Conservation (phyloP, 2,888 invertebrate genomes). For the Nebria brevicollis region DNA sequence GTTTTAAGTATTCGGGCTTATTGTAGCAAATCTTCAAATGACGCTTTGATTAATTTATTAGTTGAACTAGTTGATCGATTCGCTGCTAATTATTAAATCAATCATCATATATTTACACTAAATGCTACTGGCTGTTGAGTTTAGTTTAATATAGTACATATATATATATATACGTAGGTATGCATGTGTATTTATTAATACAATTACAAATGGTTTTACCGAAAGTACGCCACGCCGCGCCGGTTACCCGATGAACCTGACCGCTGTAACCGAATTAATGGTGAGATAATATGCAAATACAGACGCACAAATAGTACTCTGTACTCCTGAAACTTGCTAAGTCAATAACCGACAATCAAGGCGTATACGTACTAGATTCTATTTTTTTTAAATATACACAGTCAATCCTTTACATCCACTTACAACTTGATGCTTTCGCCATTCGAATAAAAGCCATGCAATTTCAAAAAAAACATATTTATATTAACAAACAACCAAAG, state of each 20-base stretch:
- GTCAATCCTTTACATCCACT: too few species aligned
- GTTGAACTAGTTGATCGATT: too few species aligned
- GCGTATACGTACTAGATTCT: not conserved
- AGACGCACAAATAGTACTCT: not conserved
- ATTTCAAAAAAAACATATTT: too few species aligned
- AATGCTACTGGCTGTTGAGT: too few species aligned
- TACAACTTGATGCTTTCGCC: too few species aligned
- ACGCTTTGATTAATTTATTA: not conserved
- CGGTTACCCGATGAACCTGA: not conserved
- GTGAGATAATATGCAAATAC: not conserved
- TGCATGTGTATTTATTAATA: not conserved
- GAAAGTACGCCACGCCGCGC: not conserved
- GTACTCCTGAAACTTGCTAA: not conserved
- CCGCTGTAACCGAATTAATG: not conserved
- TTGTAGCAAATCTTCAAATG: not conserved
- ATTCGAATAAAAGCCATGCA: too few species aligned
- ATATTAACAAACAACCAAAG: too few species aligned
- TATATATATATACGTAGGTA: too few species aligned
- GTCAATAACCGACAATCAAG: not conserved
- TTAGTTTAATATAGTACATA: too few species aligned
- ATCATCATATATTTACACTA: not conserved
- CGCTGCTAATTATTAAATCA: not conserved
- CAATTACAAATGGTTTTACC: not conserved
- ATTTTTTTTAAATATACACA: too few species aligned
- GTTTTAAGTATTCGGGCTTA: not conserved